Evolutionary conservation across 2,113 vertebrate species (phyloP), one percentile per base, ranked within the genome.

Genomic region (Sylvietta virens): DNA sequence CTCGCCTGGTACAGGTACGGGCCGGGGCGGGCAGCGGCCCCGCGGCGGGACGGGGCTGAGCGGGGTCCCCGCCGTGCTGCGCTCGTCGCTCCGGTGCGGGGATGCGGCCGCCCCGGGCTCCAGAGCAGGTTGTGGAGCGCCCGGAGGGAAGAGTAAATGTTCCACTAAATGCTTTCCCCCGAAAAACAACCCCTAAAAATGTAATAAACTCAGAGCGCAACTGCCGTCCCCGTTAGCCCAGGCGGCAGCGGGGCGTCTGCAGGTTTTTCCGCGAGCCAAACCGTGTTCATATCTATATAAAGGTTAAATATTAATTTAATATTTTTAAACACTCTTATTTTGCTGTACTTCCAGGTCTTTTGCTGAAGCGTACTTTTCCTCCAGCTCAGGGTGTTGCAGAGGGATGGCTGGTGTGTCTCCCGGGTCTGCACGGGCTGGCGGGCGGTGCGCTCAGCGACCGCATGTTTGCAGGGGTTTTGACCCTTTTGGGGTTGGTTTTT

Each of bases 1-100:
- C 98, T 99, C 92, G 97, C 98, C 94, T 99, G 99, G 99, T 99
- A 99, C 98, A 98, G 98, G 98, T 98, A 97, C 24, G 86, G 69
- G 69, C 1, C 66, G 53, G 31, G 84, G 3, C 54, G 27, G 28
- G 23, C 35, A 5, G 48, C 31, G 48, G 60, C 48, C 39, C 76
- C 37, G 53, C 35, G 56, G 26, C 35, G 67, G 74, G 40, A 18
- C 19, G 37, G 40, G 51, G 40, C 42, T 20, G 37, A 42, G 44
- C 33, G 16, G 39, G 7, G 18, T 13, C 28, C 22, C 47, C 33
- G 18, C 31, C 33, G 37, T 33, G 4, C 39, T 28, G 44, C 44
- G 17, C 44, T 56, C 56, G 40, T 48, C n/a, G 23, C 24, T 10
- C n/a, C n/a, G 40, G 2, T 35, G 42, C 15, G 33, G 42, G n/a